Evolutionary conservation across 2,797 vertebrate species (phyloP).

Genomic region (Sorex maritimensis): DNA sequence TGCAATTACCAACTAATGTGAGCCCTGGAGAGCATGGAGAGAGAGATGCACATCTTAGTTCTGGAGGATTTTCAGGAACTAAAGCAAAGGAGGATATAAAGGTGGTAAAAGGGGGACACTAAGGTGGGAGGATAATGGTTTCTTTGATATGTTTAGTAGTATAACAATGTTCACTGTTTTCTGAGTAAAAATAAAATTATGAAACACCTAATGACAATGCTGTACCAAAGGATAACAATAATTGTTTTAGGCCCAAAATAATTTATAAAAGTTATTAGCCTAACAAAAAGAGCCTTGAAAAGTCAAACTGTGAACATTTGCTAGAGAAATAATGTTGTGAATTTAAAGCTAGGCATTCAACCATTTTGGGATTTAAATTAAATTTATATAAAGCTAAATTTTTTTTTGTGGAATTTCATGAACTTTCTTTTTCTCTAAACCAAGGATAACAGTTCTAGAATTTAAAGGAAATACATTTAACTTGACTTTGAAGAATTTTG

Average conservation of each 20-base stretch:
- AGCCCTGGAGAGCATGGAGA: conserved; percentile 49
- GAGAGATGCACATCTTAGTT: neutral
- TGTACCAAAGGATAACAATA: conserved; percentile 57
- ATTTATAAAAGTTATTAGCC: conserved; percentile 49
- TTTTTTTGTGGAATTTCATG: neutral
- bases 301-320: neutral
- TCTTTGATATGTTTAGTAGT: conserved; percentile 68
- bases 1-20: conserved; percentile 62
- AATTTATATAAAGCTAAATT: neutral
- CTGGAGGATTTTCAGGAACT: conserved; percentile 55
- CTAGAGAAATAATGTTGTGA: neutral
- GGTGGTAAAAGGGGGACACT: neutral
- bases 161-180: conserved; percentile 60
- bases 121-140: conserved; percentile 62
- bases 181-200: conserved; percentile 62
- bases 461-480: neutral
- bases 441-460: neutral
- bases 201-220: conserved; percentile 58
- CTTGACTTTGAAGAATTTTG: neutral
- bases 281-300: conserved; percentile 59
- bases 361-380: neutral
- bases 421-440: neutral
- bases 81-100: conserved; percentile 69
- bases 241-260: conserved; percentile 69
- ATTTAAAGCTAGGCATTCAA: neutral